Conservation (phyloP, 2,797 vertebrate genomes). For the Eulemur mongoz region DNA sequence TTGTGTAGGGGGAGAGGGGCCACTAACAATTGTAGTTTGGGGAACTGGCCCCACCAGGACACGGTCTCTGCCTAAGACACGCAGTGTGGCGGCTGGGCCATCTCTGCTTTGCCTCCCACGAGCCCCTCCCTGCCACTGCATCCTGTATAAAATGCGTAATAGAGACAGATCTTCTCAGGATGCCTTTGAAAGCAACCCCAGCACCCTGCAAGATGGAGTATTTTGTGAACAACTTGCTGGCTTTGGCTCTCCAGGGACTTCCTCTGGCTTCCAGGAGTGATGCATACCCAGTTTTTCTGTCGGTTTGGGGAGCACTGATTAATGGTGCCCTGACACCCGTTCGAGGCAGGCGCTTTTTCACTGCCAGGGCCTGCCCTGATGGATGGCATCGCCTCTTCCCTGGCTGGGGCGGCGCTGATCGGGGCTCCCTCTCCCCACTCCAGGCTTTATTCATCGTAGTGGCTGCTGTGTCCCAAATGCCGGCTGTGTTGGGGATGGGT, state of each 20-base stretch:
- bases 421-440: neutral
- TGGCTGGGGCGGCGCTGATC: neutral
- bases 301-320: slow-evolving; percentile 38
- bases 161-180: neutral
- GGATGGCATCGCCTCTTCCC: neutral
- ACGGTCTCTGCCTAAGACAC: neutral
- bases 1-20: neutral
- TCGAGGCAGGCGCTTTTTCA: neutral
- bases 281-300: neutral
- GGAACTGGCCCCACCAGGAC: neutral
- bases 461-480: neutral
- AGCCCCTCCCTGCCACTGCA: neutral
- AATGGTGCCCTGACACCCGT: neutral
- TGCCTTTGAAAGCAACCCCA: neutral
- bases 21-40: neutral
- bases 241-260: neutral
- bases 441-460: neutral
- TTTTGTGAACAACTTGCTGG: neutral
- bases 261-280: slow-evolving; percentile 53
- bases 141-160: neutral
- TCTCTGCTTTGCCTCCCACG: neutral
- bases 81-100: fast-evolving
- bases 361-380: neutral
- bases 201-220: slow-evolving; percentile 7
- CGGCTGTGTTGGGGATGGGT: neutral